Evolutionary conservation across 2,113 vertebrate genomes (phyloP), one percentile per base, ranked within the genome.

Genomic region (Proteles cristata): DNA sequence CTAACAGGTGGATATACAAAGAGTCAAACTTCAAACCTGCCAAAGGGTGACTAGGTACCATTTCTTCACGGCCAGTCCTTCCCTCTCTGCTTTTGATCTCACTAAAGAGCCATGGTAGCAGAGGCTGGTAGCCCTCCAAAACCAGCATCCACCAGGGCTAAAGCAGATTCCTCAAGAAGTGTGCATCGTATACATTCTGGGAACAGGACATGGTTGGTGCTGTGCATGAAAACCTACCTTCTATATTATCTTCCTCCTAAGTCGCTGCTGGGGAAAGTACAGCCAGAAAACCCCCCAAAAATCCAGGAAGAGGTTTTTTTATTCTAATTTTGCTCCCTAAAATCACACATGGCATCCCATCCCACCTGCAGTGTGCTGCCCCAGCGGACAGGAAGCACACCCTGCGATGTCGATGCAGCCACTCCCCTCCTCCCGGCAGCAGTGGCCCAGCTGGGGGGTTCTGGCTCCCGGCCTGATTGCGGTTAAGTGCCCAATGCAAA

Each of bases 401-500:
- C 77, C 68, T 33, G 45, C 66, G 39, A 9, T n/a, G 91, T 55
- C 88, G 93, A 97, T 90, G 69, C 94, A 81, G 26, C 81, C 61
- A 33, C 96, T 79, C 66, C 89, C 77, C 39, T 71, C 74, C 58
- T 35, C 68, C 76, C 82, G 65, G n/a, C 71, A 74, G 88, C 79
- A 74, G 35, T 6, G 11, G 48, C 88, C 88, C 93, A 85, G 94
- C 76, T 69, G 58, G 93, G 74, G 93, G n/a, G 73, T 69, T 85
- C 80, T 19, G 21, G 81, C 61, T 95, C 94, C 91, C 73, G 80
- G 28, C 28, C 43, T 97, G 96, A 97, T 95, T 97, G 79, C 68
- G 76, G 61, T 95, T 93, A 97, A 97, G 77, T 95, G 82, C 48
- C 53, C 39, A 97, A 82, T 94, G 88, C 91, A 79, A 93, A 95